These are phyloP conservation scores for Notarius lentiginosus DNA, from an alignment of 2,113 vertebrate species.

Conservation along the genomic window DNA sequence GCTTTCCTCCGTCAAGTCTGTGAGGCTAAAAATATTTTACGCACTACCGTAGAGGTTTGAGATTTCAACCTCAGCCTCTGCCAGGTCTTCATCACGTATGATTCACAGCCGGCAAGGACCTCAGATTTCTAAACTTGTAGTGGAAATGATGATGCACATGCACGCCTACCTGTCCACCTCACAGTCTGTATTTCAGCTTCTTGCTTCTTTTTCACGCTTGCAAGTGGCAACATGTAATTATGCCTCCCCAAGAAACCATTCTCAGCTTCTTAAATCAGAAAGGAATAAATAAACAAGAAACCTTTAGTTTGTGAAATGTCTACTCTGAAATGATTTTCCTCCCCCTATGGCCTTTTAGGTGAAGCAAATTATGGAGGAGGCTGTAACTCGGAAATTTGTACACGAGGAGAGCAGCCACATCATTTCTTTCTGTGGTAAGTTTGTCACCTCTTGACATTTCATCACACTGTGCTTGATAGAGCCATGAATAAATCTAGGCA, in stretches of 20 bases:
- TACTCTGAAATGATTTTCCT: slow-evolving; percentile 36
- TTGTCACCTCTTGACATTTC: slow-evolving; percentile 2
- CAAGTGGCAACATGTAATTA: slow-evolving; percentile 11
- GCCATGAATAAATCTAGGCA: slow-evolving; percentile 1
- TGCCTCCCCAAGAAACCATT: not conserved
- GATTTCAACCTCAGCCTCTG: slow-evolving; percentile 48
- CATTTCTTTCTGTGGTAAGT: slow-evolving; percentile 93
- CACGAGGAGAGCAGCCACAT: slow-evolving; percentile 97
- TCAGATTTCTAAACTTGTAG: slow-evolving; percentile 3
- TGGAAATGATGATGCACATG: slow-evolving; percentile 55
- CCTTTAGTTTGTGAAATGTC: not conserved
- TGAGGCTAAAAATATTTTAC: slow-evolving; percentile 58
- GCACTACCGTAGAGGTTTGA: slow-evolving; percentile 40
- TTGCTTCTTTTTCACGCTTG: not conserved
- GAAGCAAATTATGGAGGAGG: slow-evolving; percentile 98
- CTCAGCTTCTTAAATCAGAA: not conserved
- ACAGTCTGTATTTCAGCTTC: slow-evolving; percentile 8
- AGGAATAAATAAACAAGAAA: not conserved
- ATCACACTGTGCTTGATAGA: not conserved
- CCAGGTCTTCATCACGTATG: slow-evolving; percentile 65
- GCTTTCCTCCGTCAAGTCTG: slow-evolving; percentile 26
- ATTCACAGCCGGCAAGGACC: slow-evolving; percentile 64
- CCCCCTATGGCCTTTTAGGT: slow-evolving; percentile 74
- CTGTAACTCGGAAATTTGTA: slow-evolving; percentile 93
- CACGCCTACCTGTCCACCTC: slow-evolving; percentile 45